A percentile compares a stretch with the other conserved stretches of the same genome.
These are phyloP conservation scores for Pseudomyrmex flavicornis DNA, from an alignment of 1,140 invertebrate species.

Conservation along the genomic window DNA sequence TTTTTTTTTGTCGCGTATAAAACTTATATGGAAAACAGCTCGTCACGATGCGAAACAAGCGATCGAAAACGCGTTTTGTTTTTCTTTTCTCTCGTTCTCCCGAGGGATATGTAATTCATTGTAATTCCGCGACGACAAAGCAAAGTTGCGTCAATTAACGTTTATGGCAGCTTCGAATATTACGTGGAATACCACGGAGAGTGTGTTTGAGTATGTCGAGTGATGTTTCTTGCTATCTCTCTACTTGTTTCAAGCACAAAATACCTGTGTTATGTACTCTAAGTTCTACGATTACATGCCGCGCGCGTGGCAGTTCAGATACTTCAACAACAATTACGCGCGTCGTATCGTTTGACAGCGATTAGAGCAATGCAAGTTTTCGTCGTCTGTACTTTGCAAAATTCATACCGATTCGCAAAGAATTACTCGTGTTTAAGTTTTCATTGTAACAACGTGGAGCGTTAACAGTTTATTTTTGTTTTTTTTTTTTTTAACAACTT, in stretches of 20 bases:
- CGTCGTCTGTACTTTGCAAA: neutral
- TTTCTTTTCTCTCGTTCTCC: conserved; percentile 15
- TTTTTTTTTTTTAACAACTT: neutral
- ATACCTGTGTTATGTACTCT: conserved; percentile 14
- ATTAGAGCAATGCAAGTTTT: neutral
- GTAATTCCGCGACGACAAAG: conserved; percentile 55
- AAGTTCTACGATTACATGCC: conserved; percentile 23
- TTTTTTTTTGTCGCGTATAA: conserved; percentile 49
- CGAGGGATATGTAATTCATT: conserved; percentile 48
- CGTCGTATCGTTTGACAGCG: conserved; percentile 23
- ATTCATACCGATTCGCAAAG: conserved; percentile 34
- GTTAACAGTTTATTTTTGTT: conserved; percentile 46
- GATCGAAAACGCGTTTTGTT: conserved; percentile 52
- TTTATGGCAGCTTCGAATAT: conserved; percentile 68
- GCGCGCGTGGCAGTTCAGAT: conserved; percentile 39
- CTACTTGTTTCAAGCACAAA: conserved; percentile 49
- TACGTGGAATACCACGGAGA: conserved; percentile 57
- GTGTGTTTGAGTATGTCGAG: neutral
- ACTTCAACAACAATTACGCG: conserved; percentile 18
- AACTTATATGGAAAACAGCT: conserved; percentile 62
- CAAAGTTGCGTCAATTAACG: conserved; percentile 59
- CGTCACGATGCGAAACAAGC: conserved; percentile 52
- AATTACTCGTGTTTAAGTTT: conserved; percentile 22
- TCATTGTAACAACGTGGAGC: conserved; percentile 1
- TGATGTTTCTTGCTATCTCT: neutral